A percentile compares a stretch with the other conserved stretches of the same genome.
phyloP scores from a whole-genome alignment of 2,888 invertebrate genomes.

The Sinhomidia bicolor region DNA sequence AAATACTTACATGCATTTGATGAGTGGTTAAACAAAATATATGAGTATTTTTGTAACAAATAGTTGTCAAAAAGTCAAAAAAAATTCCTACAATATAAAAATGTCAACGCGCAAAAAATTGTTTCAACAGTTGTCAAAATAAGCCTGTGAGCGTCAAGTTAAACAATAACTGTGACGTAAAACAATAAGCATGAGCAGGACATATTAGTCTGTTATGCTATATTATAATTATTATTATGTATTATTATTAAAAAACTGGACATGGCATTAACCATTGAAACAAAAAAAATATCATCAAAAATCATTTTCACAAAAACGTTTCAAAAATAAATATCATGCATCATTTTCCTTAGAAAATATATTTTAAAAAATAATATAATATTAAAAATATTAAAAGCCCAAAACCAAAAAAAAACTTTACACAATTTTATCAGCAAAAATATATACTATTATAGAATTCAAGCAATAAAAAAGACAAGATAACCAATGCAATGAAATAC shows the following conservation, averaged over 20 bases:
- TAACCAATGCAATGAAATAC: neutral
- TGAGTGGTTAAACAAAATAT: neutral
- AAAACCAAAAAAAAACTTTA: too few relatives aligned
- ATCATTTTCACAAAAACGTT: constrained; percentile 73
- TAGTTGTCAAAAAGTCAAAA: constrained; percentile 42
- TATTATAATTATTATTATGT: neutral
- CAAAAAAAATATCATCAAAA: constrained; percentile 67
- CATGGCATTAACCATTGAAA: constrained; percentile 63
- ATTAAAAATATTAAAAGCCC: constrained; percentile 77
- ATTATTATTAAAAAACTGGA: constrained; percentile 4
- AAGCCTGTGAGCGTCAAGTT: constrained; percentile 29
- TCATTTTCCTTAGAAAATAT: constrained; percentile 81
- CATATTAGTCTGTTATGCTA: constrained; percentile 32
- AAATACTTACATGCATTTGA: neutral
- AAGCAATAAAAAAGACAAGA: too few relatives aligned
- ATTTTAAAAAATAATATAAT: constrained; percentile 70
- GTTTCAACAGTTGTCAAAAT: constrained; percentile 46
- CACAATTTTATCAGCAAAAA: too few relatives aligned
- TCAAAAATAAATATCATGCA: constrained; percentile 71
- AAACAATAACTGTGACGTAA: constrained; percentile 25
- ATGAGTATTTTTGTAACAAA: neutral
- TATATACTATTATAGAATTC: too few relatives aligned
- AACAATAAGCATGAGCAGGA: constrained; percentile 3
- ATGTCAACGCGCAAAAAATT: constrained; percentile 30
- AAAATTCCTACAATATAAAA: neutral